These are phyloP conservation scores for Gambusia yucatana DNA, from an alignment of 2,797 vertebrate species.

Conservation along the genomic window DNA sequence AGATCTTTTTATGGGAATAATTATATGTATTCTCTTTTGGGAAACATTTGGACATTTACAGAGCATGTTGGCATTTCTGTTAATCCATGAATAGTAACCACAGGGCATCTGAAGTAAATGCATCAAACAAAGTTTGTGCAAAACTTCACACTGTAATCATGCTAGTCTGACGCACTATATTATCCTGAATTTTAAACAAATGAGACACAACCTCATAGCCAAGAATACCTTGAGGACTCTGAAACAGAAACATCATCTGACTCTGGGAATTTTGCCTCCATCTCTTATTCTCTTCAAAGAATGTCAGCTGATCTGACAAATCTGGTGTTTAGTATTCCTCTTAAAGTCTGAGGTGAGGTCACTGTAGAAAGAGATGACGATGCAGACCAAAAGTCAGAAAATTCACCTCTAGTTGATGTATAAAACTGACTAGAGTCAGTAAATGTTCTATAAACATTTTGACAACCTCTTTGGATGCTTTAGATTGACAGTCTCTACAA, in stretches of 20 bases:
- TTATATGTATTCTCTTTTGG: background rate
- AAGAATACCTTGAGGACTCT: conserved; percentile 3
- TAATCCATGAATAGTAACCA: background rate
- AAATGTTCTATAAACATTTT: background rate
- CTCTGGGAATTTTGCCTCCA: conserved; percentile 3
- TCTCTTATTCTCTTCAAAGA: conserved; percentile 7
- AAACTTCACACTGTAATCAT: background rate
- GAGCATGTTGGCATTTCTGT: background rate
- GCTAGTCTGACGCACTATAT: background rate
- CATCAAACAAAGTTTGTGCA: conserved; percentile 7
- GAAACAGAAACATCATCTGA: conserved; percentile 14
- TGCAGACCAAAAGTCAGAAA: background rate
- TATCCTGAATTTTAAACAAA: conserved; percentile 2
- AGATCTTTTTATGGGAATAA: background rate
- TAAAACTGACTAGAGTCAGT: background rate
- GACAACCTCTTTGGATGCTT: background rate
- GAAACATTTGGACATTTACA: background rate
- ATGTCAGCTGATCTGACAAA: conserved; percentile 24
- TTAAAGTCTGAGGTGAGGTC: conserved; percentile 25
- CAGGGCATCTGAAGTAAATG: background rate
- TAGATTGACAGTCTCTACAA: background rate
- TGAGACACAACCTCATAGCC: background rate
- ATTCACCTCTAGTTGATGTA: background rate
- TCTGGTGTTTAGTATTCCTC: conserved; percentile 27
- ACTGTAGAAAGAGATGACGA: conserved; percentile 6